Evolutionary conservation across 2,797 vertebrate species (phyloP).

Genomic region (Anisognathus igniventris): DNA sequence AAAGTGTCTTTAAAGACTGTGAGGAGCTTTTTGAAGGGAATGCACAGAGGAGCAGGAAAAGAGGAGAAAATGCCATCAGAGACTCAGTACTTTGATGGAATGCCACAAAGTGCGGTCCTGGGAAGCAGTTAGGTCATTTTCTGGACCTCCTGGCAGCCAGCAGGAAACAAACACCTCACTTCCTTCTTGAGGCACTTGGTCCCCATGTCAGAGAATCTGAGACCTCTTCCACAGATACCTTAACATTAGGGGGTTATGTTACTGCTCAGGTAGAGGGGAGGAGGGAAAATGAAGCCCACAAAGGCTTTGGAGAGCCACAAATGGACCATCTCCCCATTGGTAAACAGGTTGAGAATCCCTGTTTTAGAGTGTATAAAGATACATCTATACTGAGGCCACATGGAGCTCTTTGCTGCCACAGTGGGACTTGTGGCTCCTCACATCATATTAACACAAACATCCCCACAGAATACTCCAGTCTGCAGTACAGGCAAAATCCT

Average conservation of each 20-base stretch:
- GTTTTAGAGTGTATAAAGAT: not conserved
- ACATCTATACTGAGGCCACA: fast-evolving
- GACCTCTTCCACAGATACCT: not conserved
- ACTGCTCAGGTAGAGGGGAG: not conserved
- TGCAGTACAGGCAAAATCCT: not conserved
- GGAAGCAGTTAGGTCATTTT: not conserved
- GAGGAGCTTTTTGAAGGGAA: not conserved
- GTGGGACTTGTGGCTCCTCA: not conserved
- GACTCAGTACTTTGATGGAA: not conserved
- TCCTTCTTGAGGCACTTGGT: not conserved
- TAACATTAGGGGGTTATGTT: not conserved
- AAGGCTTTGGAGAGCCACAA: not conserved
- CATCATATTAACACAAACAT: not conserved
- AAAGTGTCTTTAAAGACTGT: not conserved
- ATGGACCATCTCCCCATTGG: not conserved
- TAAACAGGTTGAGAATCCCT: conserved; percentile 59
- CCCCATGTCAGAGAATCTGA: not conserved
- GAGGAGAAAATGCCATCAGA: not conserved
- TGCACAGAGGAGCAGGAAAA: not conserved
- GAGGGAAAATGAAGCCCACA: not conserved
- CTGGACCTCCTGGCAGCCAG: not conserved
- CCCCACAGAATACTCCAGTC: not conserved
- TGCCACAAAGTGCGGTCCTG: not conserved
- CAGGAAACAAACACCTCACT: not conserved
- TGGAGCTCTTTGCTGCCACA: not conserved